Percentiles rank a stretch among this genome's conserved stretches.
These are phyloP conservation scores for Malurus leucopterus DNA, from an alignment of 2,797 vertebrate genomes.

Conservation along the genomic window DNA sequence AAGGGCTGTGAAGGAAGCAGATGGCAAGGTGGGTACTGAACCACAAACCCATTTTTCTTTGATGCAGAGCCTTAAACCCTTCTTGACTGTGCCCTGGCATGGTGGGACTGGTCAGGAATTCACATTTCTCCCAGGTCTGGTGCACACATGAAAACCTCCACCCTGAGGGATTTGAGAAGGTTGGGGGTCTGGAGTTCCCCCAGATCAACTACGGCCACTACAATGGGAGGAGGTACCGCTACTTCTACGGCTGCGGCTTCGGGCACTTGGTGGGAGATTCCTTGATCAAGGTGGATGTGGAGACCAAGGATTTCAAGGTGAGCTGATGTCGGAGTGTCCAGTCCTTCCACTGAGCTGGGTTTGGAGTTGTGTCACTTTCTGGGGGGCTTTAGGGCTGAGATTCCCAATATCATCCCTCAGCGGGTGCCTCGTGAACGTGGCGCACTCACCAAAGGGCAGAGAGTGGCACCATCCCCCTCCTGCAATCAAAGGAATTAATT, in stretches of 20 bases:
- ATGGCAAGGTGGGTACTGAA: constrained; percentile 75
- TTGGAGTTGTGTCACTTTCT: not conserved
- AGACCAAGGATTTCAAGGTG: constrained; percentile 86
- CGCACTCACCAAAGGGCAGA: not conserved
- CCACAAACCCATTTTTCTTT: too few relatives aligned
- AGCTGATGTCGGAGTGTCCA: not conserved
- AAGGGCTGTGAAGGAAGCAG: constrained; percentile 74
- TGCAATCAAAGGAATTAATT: not conserved
- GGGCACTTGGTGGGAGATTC: constrained; percentile 86
- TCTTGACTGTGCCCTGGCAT: not conserved
- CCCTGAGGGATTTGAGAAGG: constrained; percentile 75
- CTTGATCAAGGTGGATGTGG: constrained; percentile 87
- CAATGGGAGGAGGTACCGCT: constrained; percentile 82
- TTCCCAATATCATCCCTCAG: not conserved
- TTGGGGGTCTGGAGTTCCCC: constrained; percentile 90
- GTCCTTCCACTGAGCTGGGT: not conserved
- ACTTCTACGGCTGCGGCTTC: constrained; percentile 91
- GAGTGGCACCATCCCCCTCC: not conserved
- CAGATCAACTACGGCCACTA: constrained; percentile 85
- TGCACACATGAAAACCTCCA: constrained; percentile 86
- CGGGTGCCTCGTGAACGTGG: not conserved
- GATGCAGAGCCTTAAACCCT: not conserved
- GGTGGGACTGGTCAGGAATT: too few relatives aligned
- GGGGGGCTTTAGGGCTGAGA: not conserved
- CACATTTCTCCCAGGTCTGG: constrained; percentile 75